Conservation (phyloP, 2,113 vertebrate species). For the Tonatia bakeri region DNA sequence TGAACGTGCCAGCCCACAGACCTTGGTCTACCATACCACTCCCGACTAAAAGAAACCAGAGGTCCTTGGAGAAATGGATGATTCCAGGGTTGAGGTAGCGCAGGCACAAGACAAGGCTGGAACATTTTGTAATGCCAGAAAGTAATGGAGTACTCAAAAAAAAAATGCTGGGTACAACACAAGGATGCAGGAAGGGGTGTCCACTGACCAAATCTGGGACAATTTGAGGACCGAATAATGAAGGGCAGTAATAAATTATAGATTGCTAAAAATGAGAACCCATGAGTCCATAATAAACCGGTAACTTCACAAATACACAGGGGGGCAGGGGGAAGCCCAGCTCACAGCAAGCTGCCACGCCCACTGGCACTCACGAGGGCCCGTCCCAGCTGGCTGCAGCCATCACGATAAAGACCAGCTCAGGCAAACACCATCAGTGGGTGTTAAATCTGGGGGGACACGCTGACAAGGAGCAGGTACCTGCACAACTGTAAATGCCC, state of each 20-base stretch:
- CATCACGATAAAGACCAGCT: background rate
- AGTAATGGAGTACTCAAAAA: background rate
- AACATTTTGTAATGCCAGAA: slow-evolving; percentile 1
- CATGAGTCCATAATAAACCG: background rate
- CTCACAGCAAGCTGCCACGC: background rate
- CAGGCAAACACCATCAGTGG: background rate
- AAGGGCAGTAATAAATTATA: background rate
- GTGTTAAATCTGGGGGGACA: background rate
- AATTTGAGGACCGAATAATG: background rate
- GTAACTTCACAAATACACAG: background rate
- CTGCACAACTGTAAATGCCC: background rate
- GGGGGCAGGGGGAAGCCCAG: background rate
- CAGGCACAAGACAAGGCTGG: background rate
- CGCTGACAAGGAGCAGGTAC: background rate
- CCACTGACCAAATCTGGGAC: background rate
- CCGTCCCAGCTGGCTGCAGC: background rate
- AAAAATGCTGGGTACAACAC: background rate
- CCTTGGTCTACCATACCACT: background rate
- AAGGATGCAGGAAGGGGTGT: background rate
- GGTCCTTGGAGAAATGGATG: background rate
- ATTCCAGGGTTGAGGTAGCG: background rate
- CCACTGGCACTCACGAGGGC: background rate
- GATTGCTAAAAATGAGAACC: background rate
- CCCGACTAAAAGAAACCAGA: background rate
- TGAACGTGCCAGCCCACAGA: background rate